Base-by-base conservation (phyloP, 2,797 vertebrate species). In the Peromyscus attwateri region DNA sequence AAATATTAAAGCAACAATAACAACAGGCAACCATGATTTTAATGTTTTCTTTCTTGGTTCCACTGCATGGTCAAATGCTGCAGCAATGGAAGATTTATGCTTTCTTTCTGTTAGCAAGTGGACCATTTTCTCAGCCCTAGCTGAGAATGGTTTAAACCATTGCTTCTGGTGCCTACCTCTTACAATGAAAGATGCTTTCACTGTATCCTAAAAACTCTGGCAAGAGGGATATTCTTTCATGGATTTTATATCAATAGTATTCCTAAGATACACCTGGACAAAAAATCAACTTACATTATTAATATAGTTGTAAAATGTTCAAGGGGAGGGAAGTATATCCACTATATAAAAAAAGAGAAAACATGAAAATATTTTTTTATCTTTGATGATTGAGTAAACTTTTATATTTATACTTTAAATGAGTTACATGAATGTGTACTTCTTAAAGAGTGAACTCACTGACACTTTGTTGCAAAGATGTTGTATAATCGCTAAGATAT, bases 381-480 rank as follows among this genome's bases (percentile, higher is more conserved):
- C 10, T 93, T 95, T 85, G 68, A 66, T 79, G 19, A 75, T 40
- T 95, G 25, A 82, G 14, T 4, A 64, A 79, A 19, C 52, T 93
- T 84, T 70, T 82, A 23, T 91, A 94, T 76, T 79, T 85, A 91
- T 55, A 60, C 6, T 75, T 43, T 83, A 23, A 85, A 94, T 85
- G 64, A 71, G 11, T 64, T 93, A n/a, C 9, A 37, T 70, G 79
- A 76, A 17, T 84, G 49, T 73, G 60, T 87, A 49, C 12, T 88
- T 29, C 14, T 70, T 95, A 46, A 91, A 84, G 76, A 27, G 66
- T 60, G 14, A 88, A 85, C 6, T 40, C 79, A 40, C 17, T 94
- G 16, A 88, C 8, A 21, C 4, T 43, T 13, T 70, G 17, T 49
- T 31, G 6, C 6, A 49, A 77, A 46, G 14, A 57, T 2, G 62